Evolutionary conservation across 1,140 invertebrate species (phyloP).

Genomic region (Diuraphis noxia): DNA sequence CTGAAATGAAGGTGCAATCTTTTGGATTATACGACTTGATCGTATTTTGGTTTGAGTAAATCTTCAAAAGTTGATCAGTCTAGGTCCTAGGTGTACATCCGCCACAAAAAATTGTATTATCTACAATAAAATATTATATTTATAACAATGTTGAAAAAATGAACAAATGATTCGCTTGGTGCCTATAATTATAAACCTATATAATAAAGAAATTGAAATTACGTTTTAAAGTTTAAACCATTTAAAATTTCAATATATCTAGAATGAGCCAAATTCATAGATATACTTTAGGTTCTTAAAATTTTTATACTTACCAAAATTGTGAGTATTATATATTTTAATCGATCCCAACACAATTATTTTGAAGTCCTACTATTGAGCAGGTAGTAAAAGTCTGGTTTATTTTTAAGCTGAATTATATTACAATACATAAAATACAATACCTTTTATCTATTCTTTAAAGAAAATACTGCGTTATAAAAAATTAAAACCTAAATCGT

Average conservation of each 20-base stretch:
- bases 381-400: not conserved
- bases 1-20: too few relatives aligned
- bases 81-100: too few relatives aligned
- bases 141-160: not conserved
- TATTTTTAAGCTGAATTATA: not conserved
- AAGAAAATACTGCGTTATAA: not conserved
- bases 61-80: too few relatives aligned
- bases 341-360: not conserved
- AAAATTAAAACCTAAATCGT: not conserved
- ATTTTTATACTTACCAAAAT: not conserved
- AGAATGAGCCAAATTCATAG: not conserved
- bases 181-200: not conserved
- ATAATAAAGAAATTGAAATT: not conserved
- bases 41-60: too few relatives aligned
- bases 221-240: not conserved
- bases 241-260: not conserved
- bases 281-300: not conserved
- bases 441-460: not conserved
- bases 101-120: not conserved
- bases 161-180: not conserved
- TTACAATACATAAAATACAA: not conserved
- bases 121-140: not conserved
- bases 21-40: too few relatives aligned
- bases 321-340: not conserved
- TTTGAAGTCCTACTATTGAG: not conserved